Percentiles rank a stretch among this genome's conserved stretches.
Evolutionary conservation across 2,113 vertebrate species (phyloP).

Genomic region (Sporophila hypoxantha): DNA sequence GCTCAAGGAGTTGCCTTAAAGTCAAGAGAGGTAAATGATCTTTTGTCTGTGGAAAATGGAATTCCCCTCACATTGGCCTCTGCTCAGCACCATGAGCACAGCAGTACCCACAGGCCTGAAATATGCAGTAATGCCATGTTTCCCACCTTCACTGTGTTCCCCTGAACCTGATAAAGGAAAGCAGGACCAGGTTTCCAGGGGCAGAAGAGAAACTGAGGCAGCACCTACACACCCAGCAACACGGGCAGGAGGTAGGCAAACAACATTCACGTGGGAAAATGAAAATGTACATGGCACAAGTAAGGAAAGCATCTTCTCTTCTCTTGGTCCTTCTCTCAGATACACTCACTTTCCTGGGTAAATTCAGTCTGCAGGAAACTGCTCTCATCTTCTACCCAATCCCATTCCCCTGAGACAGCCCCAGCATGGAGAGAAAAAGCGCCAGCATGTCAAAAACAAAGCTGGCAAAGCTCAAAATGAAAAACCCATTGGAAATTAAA

Average conservation of each 20-base stretch:
- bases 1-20: not conserved
- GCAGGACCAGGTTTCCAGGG: not conserved
- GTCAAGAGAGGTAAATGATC: not conserved
- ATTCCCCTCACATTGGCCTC: constrained; percentile 11
- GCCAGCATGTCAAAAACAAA: constrained; percentile 1
- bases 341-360: not conserved
- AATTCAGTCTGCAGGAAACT: not conserved
- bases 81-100: not conserved
- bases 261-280: rapidly evolving
- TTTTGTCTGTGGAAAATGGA: constrained; percentile 20
- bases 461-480: constrained; percentile 11
- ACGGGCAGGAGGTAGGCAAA: not conserved
- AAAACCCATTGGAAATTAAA: not conserved
- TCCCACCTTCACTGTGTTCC: not conserved
- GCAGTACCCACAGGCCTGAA: not conserved
- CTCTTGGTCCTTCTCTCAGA: not conserved
- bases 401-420: not conserved
- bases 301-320: not conserved
- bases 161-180: not conserved
- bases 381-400: not conserved
- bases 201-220: not conserved
- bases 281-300: not conserved
- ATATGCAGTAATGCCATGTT: not conserved
- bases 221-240: not conserved
- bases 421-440: not conserved